Percentiles rank a stretch among this genome's conserved stretches.
Evolutionary conservation across 2,888 invertebrate species (phyloP).

Genomic region (Apotomis capreana): DNA sequence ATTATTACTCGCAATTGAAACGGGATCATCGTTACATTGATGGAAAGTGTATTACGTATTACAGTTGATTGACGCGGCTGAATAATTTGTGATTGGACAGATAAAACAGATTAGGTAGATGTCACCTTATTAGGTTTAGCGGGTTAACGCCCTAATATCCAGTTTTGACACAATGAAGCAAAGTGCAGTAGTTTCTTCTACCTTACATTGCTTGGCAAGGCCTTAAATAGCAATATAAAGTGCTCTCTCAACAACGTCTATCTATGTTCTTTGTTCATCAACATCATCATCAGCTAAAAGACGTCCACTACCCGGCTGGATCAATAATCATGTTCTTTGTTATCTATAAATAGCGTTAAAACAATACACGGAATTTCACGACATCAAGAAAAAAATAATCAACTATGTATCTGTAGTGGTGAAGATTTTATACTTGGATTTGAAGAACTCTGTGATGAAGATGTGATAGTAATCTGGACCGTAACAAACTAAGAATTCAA

Average conservation of each 20-base stretch:
- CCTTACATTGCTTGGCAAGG: too few relatives aligned
- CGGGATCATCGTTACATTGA: constrained; percentile 22
- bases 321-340: too few relatives aligned
- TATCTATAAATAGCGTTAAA: not conserved
- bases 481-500: constrained; percentile 47
- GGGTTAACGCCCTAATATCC: not conserved
- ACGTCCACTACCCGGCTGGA: too few relatives aligned
- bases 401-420: constrained; percentile 7
- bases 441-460: constrained; percentile 46
- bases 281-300: too few relatives aligned
- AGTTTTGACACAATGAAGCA: not conserved
- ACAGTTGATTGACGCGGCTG: constrained; percentile 8
- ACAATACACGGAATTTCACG: not conserved
- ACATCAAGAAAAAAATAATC: constrained; percentile 18
- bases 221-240: too few relatives aligned
- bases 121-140: not conserved
- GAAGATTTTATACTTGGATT: constrained; percentile 16
- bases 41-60: constrained; percentile 27
- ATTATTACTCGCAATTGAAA: constrained; percentile 31
- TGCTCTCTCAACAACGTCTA: too few relatives aligned
- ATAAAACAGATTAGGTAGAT: constrained; percentile 8
- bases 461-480: constrained; percentile 58
- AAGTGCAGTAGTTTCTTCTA: too few relatives aligned
- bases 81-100: constrained; percentile 5
- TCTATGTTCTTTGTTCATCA: too few relatives aligned